Base-by-base conservation (phyloP, 2,113 vertebrate genomes). In the Neodontobutis hainanensis region DNA sequence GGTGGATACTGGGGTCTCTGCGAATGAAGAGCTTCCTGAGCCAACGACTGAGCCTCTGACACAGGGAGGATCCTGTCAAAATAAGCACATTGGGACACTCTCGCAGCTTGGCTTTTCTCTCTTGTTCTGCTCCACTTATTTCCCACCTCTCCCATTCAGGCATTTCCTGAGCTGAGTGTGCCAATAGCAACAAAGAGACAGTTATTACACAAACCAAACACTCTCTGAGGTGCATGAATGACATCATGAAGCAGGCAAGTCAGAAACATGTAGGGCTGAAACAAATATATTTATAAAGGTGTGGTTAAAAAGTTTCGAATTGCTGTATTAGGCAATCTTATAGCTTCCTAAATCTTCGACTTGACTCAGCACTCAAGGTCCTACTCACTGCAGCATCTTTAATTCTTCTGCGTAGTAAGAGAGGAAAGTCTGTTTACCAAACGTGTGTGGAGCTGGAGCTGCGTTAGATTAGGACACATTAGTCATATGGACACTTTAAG, bases 101-200 rank as follows among this genome's bases (percentile, higher is more conserved):
- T 77, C 70, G 68, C 44, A 52, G 57, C 67, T 73, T 64, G 35
- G 80, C 50, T 82, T 78, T 64, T 77, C 70, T 72, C 70, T 76
- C 83, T 62, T 68, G 73, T 80, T 85, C 68, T 77, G 77, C 55
- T 69, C 55, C 53, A 43, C 66, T 81, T 77, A 78, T 87, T 86
- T 86, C 86, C 75, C 84, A 85, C 78, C 85, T 90, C 84, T 90
- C 86, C 73, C 73, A 73, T 87, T 81, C 83, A 87, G 85, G 84
- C 86, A 90, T 90, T 90, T 92, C 90, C 89, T 89, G 86, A 75
- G 59, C 48, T 27, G 36, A 40, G 34, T 75, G 59, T 79, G 80
- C 85, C 85, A 89, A 81, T 59, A 87, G 76, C 57, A 85, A 69
- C 78, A 74, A 63, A 65, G 73, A 75, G 67, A 53, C 76, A 68